Base-by-base conservation (phyloP, 2,888 invertebrate species). In the Mayetiola destructor region DNA sequence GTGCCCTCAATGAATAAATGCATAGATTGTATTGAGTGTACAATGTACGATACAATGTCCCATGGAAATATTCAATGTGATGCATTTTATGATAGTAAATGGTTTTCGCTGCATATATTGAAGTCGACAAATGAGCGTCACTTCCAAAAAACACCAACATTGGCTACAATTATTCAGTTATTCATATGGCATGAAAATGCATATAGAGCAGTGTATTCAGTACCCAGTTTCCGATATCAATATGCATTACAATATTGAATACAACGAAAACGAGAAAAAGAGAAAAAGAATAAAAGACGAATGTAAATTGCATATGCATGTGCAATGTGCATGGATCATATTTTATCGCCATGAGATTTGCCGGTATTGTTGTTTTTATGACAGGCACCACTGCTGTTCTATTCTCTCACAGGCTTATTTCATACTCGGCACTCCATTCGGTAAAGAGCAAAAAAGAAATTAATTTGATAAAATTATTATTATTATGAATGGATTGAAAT, bases 311-410 rank as follows among this genome's bases (percentile, higher is more conserved):
- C 48, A 48, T 27, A 48, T 40, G 21, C 21, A 10, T 6, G 5
- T 48, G 48, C 48, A 48, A n/a, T 48, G 48, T 27, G 27, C n/a
- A 48, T 48, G 48, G 48, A 48, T 48, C 23, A 48, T 48, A 48
- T 48, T 48, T 48, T 48, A 48, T 48, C 27, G 48, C 48, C 48
- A 27, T 48, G 48, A 48, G 48, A 48, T 48, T 48, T 48, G 48
- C 27, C 48, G 48, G 27, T 16, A 48, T 48, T 48, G 48, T 48
- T 48, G 48, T 48, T 48, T 48, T 48, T 48, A 48, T 48, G 48
- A 48, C 48, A 27, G 27, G 48, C 48, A 48, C 48, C 23, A 48
- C 48, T 48, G 48, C 48, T 48, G 48, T 48, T 48, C 27, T n/a
- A 9, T 9, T 23, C 6, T 48, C 9, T 23, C 27, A n/a, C n/a